Base-by-base conservation (phyloP, 2,797 vertebrate species). In the Pristis pectinata region DNA sequence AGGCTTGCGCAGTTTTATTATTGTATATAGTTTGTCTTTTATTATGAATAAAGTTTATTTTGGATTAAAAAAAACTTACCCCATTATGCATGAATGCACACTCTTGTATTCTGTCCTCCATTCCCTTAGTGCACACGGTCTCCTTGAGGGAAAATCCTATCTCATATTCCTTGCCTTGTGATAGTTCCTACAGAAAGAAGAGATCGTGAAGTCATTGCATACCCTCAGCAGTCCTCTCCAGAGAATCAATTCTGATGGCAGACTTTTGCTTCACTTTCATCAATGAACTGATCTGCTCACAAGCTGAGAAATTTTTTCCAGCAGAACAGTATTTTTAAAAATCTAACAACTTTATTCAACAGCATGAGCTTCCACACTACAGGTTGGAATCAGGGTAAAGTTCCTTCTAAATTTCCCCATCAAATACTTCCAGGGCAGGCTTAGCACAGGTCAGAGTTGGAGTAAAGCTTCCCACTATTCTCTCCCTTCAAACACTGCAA, bases 61-160 rank as follows among this genome's bases (percentile, higher is more conserved):
- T n/a, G n/a, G n/a, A n/a, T 49, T 49, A 49, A 3, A 49, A 49
- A 49, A 49, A 87, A 89, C 85, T 61, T 56, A 89, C 87, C 22
- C 87, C 87, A 24, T 91, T 67, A 37, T 91, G 22, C n/a, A 91
- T 91, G 59, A 67, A 91, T 67, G 37, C 87, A 61, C 87, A 91
- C 34, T 91, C 59, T 91, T 91, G n/a, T n/a, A 91, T 67, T 91
- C 24, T 19, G 41, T 91, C 87, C n/a, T 91, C 87, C 87, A 91
- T 91, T 67, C 87, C 87, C 19, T 67, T 64, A 41, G 87, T 91
- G 22, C 87, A 91, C 19, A 41, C 61, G 24, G 87, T 91, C 87
- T 91, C 34, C n/a, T 64, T 91, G 59, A 91, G 87, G 59, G 87
- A 8, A 91, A 91, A 91, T 37, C 87, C 87, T 37, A 91, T 91